These are phyloP conservation scores for Mormyrops attenuatus DNA, from an alignment of 2,797 vertebrate species.

Conservation along the genomic window DNA sequence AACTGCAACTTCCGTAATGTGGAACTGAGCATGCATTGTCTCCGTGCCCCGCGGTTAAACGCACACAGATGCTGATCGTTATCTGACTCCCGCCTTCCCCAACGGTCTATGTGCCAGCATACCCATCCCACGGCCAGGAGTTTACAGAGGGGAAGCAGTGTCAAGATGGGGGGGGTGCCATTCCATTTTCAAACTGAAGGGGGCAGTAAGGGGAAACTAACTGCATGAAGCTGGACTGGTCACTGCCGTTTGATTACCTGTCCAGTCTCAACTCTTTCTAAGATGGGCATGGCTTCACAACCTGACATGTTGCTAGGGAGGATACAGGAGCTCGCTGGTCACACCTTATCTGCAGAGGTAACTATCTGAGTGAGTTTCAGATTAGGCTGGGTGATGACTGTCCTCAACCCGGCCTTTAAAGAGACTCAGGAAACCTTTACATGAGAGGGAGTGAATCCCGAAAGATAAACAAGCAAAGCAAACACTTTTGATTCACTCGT, in stretches of 20 bases:
- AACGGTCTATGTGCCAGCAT: not conserved
- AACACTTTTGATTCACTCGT: not conserved
- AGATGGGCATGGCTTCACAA: not conserved
- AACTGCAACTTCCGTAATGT: not conserved
- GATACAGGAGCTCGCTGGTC: not conserved
- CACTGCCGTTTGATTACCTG: not conserved
- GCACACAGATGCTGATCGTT: not conserved
- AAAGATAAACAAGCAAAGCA: not conserved
- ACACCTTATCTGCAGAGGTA: not conserved
- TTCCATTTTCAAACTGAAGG: not conserved
- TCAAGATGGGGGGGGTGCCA: not conserved
- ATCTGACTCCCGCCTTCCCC: not conserved
- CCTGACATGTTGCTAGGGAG: not conserved
- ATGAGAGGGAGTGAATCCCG: not conserved
- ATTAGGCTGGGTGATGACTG: not conserved
- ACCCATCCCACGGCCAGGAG: not conserved
- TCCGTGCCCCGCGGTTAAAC: not conserved
- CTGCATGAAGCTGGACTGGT: not conserved
- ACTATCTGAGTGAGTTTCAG: not conserved
- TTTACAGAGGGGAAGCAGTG: not conserved
- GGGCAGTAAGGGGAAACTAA: not conserved
- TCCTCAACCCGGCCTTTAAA: not conserved
- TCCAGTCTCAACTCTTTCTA: not conserved
- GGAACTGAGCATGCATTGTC: not conserved
- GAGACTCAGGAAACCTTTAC: not conserved